These are phyloP conservation scores for Stratiomys singularior DNA, from an alignment of 2,888 invertebrate species.

Conservation along the genomic window DNA sequence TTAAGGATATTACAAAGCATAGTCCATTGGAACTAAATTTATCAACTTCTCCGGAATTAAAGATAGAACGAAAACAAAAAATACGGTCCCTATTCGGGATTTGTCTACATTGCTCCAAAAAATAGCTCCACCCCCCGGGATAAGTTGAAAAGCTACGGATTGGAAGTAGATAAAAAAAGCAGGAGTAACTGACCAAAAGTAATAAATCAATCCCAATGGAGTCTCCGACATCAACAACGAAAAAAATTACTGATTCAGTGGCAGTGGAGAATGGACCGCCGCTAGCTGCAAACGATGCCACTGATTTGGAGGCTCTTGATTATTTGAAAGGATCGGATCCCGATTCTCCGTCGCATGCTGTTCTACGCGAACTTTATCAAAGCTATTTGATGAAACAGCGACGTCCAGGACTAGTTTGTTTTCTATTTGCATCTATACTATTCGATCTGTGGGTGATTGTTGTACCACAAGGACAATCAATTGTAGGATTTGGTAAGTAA, in stretches of 20 bases:
- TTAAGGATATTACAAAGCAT: constrained; percentile 6
- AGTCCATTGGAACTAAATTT: background rate
- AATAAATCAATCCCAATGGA: constrained; percentile 29
- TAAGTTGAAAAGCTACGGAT: background rate
- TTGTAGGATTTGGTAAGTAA: constrained; percentile 60
- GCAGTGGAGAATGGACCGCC: constrained; percentile 32
- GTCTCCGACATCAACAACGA: background rate
- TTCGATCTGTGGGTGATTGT: constrained; percentile 73
- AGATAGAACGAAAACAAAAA: background rate
- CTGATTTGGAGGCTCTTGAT: constrained; percentile 37
- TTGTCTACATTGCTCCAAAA: too few relatives aligned
- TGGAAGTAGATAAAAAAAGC: background rate
- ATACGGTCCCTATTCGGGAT: too few relatives aligned
- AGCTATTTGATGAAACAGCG: constrained; percentile 78
- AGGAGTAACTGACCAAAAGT: background rate
- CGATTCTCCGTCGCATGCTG: constrained; percentile 67
- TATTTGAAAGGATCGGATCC: constrained; percentile 29
- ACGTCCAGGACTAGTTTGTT: constrained; percentile 76
- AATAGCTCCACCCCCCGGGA: background rate
- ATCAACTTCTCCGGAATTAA: background rate
- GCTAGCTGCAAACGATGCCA: constrained; percentile 10
- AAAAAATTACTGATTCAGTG: background rate
- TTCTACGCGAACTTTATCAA: constrained; percentile 76
- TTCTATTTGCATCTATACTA: constrained; percentile 73
- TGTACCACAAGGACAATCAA: constrained; percentile 68